Evolutionary conservation across 2,797 vertebrate genomes (phyloP).

Genomic region (Pipistrellus kuhlii): DNA sequence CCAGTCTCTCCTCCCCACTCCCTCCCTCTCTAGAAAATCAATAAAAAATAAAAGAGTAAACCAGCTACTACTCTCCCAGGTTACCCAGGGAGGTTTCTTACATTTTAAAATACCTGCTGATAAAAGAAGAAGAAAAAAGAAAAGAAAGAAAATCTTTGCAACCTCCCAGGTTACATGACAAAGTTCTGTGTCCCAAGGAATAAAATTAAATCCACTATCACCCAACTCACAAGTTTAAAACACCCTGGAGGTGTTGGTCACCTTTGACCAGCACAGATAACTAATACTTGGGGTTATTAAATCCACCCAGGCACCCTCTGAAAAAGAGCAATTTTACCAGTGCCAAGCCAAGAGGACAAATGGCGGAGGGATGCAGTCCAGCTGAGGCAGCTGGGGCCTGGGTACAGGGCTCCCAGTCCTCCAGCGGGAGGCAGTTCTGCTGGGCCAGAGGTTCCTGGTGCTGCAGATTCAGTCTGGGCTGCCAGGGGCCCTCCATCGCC

Average conservation of each 20-base stretch:
- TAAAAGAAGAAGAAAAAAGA: neutral
- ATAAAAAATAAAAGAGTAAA: neutral
- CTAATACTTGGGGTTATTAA: neutral
- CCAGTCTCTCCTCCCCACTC: neutral
- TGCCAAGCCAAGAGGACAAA: no score
- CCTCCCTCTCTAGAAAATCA: neutral
- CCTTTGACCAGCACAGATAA: neutral
- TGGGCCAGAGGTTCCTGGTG: neutral
- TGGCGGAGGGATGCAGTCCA: neutral
- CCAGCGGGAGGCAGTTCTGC: neutral
- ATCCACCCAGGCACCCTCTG: neutral
- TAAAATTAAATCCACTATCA: neutral
- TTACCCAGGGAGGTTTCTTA: neutral
- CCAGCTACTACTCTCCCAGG: neutral
- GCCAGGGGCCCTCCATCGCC: neutral
- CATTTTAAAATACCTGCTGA: neutral
- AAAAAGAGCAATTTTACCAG: neutral
- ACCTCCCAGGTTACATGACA: neutral
- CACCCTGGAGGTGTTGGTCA: neutral
- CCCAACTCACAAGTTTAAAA: neutral
- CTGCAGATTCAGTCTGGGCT: neutral
- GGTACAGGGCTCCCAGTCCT: neutral
- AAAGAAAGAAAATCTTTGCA: no score
- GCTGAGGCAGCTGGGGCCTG: accelerated
- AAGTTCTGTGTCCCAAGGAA: neutral